These are phyloP conservation scores for Anisognathus igniventris DNA, from an alignment of 2,797 vertebrate genomes.

Conservation along the genomic window DNA sequence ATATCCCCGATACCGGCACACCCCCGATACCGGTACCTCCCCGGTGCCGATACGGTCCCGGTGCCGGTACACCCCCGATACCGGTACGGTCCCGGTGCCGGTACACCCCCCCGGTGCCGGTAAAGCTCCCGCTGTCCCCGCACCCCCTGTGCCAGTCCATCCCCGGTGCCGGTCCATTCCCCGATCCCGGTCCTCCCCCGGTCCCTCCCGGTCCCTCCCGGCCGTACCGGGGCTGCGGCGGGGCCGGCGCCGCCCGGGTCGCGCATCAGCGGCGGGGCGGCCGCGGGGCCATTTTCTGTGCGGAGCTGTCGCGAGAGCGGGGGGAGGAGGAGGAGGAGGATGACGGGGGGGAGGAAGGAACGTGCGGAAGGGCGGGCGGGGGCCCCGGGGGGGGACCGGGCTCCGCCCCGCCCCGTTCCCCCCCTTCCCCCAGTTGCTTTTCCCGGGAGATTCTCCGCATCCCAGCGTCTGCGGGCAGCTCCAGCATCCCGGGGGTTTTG, in stretches of 20 bases:
- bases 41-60: too few relatives aligned
- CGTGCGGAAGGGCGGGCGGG: background rate
- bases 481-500: background rate
- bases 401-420: background rate
- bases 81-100: too few relatives aligned
- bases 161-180: background rate
- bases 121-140: background rate
- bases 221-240: conserved; percentile 9
- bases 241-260: background rate
- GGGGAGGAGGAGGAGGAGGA: background rate
- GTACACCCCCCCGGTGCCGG: background rate
- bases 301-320: conserved; percentile 48
- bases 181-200: background rate
- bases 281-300: conserved; percentile 40
- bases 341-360: background rate
- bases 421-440: background rate
- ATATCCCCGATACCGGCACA: too few relatives aligned
- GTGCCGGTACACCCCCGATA: background rate
- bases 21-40: background rate
- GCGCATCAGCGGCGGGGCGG: background rate
- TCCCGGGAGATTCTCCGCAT: background rate
- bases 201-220: background rate
- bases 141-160: background rate
- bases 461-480: background rate
- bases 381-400: background rate